Conservation (phyloP, 2,888 invertebrate genomes). For the Ethmia dodecea region DNA sequence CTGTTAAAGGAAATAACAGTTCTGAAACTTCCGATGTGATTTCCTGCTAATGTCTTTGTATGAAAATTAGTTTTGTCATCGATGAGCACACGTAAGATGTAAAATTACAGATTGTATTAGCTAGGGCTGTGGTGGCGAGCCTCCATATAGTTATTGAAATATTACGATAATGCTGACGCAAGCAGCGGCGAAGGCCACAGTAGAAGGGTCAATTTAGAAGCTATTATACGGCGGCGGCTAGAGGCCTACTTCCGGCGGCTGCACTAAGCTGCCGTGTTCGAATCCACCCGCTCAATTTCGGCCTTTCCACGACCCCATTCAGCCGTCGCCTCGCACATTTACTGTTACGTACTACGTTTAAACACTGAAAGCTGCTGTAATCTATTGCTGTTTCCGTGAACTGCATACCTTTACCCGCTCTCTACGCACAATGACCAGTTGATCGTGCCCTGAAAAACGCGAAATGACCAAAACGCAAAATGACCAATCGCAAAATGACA, state of each 20-base stretch:
- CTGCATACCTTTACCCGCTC: too few species aligned
- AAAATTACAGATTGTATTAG: too few species aligned
- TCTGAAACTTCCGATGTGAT: conserved; percentile 59
- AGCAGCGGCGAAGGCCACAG: conserved; percentile 40
- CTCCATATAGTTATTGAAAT: conserved; percentile 9
- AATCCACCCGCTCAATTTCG: conserved; percentile 68
- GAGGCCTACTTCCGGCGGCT: conserved; percentile 74
- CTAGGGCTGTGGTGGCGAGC: too few species aligned
- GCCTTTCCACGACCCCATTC: conserved; percentile 59
- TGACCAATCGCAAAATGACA: too few species aligned
- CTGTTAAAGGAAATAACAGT: conserved; percentile 68
- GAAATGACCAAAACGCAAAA: too few species aligned
- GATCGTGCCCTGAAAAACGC: too few species aligned
- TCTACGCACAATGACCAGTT: too few species aligned
- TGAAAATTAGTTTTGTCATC: conserved; percentile 51
- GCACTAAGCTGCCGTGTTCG: conserved; percentile 71
- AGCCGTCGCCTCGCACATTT: conserved; percentile 40
- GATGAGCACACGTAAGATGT: too few species aligned
- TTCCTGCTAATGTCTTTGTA: conserved; percentile 48
- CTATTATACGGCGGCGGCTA: conserved; percentile 73
- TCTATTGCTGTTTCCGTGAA: too few species aligned
- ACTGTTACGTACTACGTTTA: conserved; percentile 31
- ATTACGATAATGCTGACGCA: conserved; percentile 37
- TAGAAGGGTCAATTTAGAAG: conserved; percentile 72
- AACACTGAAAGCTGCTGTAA: neutral